phyloP scores from a whole-genome alignment of 2,888 invertebrate species.

The Cordilura impudica region DNA sequence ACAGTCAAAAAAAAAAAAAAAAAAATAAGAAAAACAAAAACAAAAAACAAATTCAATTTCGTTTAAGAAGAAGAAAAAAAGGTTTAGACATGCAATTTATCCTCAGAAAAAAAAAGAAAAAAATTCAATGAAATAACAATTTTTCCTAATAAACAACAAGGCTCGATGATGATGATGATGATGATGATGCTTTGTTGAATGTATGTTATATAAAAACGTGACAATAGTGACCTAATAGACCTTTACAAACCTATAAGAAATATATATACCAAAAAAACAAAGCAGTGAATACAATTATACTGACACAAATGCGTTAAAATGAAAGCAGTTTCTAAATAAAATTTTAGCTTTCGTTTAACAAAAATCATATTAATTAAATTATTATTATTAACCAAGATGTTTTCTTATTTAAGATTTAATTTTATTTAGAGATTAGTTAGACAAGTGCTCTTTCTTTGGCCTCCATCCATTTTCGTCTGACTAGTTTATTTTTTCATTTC shows the following conservation, averaged over 20 bases:
- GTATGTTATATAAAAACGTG: conserved; percentile 54
- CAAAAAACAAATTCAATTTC: conserved; percentile 61
- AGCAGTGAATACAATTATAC: conserved; percentile 54
- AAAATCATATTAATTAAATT: conserved; percentile 52
- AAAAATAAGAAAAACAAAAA: conserved; percentile 5
- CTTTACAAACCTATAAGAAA: conserved; percentile 26
- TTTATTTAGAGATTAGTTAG: conserved; percentile 7
- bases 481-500: conserved; percentile 20
- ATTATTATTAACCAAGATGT: conserved; percentile 41
- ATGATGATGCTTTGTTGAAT: conserved; percentile 20
- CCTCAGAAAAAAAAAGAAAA: conserved; percentile 35
- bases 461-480: conserved; percentile 35
- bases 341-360: neutral
- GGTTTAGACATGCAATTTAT: conserved; percentile 57
- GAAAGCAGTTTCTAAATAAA: conserved; percentile 41
- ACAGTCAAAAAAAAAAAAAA: neutral
- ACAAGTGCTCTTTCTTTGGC: conserved; percentile 35
- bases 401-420: conserved; percentile 18
- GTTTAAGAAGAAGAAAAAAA: conserved; percentile 29
- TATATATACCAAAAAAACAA: conserved; percentile 1
- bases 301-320: conserved; percentile 57
- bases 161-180: neutral
- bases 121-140: conserved; percentile 41
- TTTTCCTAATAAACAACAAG: conserved; percentile 14
- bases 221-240: conserved; percentile 61